Evolutionary conservation across 37 sponge, comb jelly and placozoan genomes (phyloP).

Genomic region (Chondrosia reniformis): DNA sequence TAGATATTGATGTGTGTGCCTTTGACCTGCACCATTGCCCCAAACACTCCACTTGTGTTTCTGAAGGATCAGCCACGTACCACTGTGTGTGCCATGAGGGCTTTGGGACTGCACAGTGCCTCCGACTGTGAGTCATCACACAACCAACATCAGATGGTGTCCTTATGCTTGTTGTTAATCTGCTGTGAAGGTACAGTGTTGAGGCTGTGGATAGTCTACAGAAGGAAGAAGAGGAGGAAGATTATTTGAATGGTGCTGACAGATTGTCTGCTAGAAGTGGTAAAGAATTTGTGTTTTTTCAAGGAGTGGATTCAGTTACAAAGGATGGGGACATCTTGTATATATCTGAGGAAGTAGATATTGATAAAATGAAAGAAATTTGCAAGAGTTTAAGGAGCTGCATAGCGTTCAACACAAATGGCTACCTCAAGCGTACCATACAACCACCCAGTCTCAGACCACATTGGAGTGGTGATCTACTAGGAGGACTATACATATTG

Average conservation of each 20-base stretch:
- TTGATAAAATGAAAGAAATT: slow-evolving; percentile 24
- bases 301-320: slow-evolving; percentile 41
- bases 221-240: slow-evolving; percentile 16
- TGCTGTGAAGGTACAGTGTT: slow-evolving; percentile 20
- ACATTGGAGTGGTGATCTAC: slow-evolving; percentile 22
- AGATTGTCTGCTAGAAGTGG: slow-evolving; percentile 18
- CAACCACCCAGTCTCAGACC: slow-evolving; percentile 33
- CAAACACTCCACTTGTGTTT: slow-evolving; percentile 31
- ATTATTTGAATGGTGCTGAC: slow-evolving; percentile 40
- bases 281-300: slow-evolving; percentile 31
- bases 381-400: slow-evolving; percentile 35
- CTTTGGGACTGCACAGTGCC: not conserved
- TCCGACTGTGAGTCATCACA: not conserved
- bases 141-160: slow-evolving; percentile 19
- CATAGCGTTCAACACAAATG: slow-evolving; percentile 67
- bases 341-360: slow-evolving; percentile 3
- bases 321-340: slow-evolving; percentile 55
- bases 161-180: not conserved
- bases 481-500: slow-evolving; percentile 43
- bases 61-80: slow-evolving; percentile 6
- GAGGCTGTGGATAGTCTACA: slow-evolving; percentile 10
- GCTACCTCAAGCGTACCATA: slow-evolving; percentile 45
- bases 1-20: slow-evolving; percentile 62
- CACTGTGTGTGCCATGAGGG: not conserved
- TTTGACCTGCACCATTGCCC: slow-evolving; percentile 53